Evolutionary conservation across 2,113 vertebrate genomes (phyloP).

Genomic region (Taxidea taxus): DNA sequence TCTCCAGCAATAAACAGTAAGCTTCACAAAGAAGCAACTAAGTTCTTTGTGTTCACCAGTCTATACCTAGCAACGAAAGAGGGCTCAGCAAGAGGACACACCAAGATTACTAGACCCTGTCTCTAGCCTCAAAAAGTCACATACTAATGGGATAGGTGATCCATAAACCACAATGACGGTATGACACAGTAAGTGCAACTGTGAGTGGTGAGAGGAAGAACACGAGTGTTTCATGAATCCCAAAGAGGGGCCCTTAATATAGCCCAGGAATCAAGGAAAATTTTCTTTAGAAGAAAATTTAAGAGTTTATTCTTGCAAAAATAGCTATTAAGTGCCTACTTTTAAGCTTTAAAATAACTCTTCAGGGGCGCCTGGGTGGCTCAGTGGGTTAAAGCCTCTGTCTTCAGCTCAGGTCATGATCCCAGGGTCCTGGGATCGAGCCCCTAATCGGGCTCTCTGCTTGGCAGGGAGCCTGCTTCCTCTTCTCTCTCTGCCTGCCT

Average conservation of each 20-base stretch:
- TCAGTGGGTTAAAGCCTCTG: no score
- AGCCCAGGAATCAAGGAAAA: not conserved
- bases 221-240: not conserved
- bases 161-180: not conserved
- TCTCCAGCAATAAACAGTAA: not conserved
- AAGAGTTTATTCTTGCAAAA: conserved; percentile 8
- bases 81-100: not conserved
- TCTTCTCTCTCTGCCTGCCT: no score
- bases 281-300: not conserved
- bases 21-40: conserved; percentile 20
- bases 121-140: not conserved
- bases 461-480: no score
- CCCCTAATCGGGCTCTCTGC: no score
- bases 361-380: not conserved
- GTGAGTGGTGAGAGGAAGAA: not conserved
- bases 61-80: not conserved
- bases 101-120: not conserved
- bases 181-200: not conserved
- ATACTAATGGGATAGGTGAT: not conserved
- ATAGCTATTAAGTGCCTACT: conserved; percentile 13
- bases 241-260: not conserved
- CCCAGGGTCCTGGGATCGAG: no score
- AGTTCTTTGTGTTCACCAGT: not conserved
- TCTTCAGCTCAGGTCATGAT: no score
- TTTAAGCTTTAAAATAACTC: not conserved